Base-by-base conservation (phyloP, 23 tunicate species). In the Phallusia fumigata region DNA sequence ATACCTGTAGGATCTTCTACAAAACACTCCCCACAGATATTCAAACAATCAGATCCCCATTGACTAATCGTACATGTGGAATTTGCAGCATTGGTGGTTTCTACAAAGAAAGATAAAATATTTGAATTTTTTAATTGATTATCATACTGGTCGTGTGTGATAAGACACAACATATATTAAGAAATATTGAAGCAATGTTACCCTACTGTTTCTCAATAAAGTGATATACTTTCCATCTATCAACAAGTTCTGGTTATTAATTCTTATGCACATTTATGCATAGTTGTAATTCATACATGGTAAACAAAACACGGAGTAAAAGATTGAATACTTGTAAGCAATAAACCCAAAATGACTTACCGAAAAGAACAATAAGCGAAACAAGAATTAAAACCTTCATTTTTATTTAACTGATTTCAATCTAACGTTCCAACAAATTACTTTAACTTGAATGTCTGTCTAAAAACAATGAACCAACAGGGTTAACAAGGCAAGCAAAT, bases 21-120 rank as follows among this genome's bases (percentile, higher is more conserved):
- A 30, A n/a, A 34, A 77, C 88, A 85, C 35, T 65, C 69, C 21
- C 88, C 88, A 79, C 88, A 85, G 13, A 79, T 33, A 69, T 85
- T 85, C 47, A 65, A 11, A 32, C 88, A 85, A 79, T 69, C 83
- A 5, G 65, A 2, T 2, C 88, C 88, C 88, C 88, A 85, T 36
- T 65, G 50, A 3, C 19, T 5, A 2, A 1, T 30, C 3, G 40
- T 3, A 33, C 77, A 74, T 58, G 69, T 58, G 8, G 69, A 22
- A 58, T 58, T 58, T 58, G 8, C 15, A 21, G 69, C 69, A 58
- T 22, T 58, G 11, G 13, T 13, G 28, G 28, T 3, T 16, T 58
- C 69, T 58, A 24, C 13, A 13, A 51, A 51, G 15, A 51, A 51
- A 15, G 18, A 51, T 15, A 51, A 13, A 18, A 51, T 51, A 13